Percentiles rank a stretch among this genome's conserved stretches.
phyloP scores from a whole-genome alignment of 2,888 invertebrate genomes.

The Eilema sororculum region DNA sequence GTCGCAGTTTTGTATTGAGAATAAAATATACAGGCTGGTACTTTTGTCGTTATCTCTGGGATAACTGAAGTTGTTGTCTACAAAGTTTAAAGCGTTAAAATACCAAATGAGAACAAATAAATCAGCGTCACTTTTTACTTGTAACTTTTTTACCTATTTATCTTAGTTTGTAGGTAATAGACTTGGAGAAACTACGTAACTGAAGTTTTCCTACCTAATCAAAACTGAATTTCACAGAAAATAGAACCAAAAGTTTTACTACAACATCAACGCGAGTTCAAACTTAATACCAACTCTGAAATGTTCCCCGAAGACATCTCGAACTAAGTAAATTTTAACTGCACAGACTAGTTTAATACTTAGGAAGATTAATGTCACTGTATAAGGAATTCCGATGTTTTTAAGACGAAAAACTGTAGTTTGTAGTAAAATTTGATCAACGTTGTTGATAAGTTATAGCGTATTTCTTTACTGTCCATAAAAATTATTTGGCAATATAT shows the following conservation, averaged over 20 bases:
- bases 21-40: conserved; percentile 24
- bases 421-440: conserved; percentile 38
- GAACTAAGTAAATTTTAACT: conserved; percentile 52
- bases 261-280: conserved; percentile 55
- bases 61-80: conserved; percentile 25
- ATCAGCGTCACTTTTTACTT: conserved; percentile 33
- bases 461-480: conserved; percentile 29
- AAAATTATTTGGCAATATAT: conserved; percentile 36
- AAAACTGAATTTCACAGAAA: conserved; percentile 75
- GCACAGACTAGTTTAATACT: conserved; percentile 42
- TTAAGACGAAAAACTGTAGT: conserved; percentile 27
- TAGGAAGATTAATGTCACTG: conserved; percentile 38
- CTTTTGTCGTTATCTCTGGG: conserved; percentile 31
- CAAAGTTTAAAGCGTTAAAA: conserved; percentile 28
- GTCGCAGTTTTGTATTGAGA: conserved; percentile 21
- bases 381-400: conserved; percentile 43
- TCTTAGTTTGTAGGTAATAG: conserved; percentile 50
- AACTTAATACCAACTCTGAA: conserved; percentile 59
- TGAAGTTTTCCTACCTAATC: conserved; percentile 74
- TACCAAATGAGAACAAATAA: conserved; percentile 25
- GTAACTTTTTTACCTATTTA: conserved; percentile 54
- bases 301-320: conserved; percentile 55
- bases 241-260: conserved; percentile 74
- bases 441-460: conserved; percentile 32
- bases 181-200: conserved; percentile 54